Conservation (phyloP, 2,888 invertebrate genomes). For the Sinentomon sp. region DNA sequence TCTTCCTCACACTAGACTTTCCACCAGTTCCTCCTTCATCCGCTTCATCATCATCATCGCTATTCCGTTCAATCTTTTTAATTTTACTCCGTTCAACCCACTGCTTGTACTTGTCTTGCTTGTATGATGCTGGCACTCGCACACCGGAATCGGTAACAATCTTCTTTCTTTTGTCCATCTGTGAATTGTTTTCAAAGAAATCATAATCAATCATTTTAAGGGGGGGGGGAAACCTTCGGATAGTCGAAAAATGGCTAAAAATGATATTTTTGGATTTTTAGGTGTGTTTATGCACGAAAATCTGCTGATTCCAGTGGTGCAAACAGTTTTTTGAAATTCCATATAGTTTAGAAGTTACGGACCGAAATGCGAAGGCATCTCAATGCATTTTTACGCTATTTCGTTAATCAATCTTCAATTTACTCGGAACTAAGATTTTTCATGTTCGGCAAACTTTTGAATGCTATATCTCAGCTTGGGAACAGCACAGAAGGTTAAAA, state of each 20-base stretch:
- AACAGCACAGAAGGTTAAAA: too few relatives aligned
- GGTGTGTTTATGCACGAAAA: too few relatives aligned
- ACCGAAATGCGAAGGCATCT: too few relatives aligned
- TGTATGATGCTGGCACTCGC: conserved; percentile 80
- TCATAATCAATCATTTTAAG: too few relatives aligned
- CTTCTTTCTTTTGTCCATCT: conserved; percentile 34
- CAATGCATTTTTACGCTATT: too few relatives aligned
- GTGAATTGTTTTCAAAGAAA: conserved; percentile 12
- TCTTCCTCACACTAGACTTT: neutral
- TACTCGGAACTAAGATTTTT: too few relatives aligned
- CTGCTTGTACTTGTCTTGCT: conserved; percentile 58
- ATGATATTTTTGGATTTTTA: too few relatives aligned
- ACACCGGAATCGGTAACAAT: conserved; percentile 86
- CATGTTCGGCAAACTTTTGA: too few relatives aligned
- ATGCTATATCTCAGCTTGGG: too few relatives aligned
- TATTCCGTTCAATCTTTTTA: conserved; percentile 20
- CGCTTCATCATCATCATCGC: conserved; percentile 24
- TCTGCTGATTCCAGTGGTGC: neutral
- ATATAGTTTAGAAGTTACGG: neutral
- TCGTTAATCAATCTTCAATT: too few relatives aligned
- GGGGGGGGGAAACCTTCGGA: too few relatives aligned
- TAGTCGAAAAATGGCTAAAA: too few relatives aligned
- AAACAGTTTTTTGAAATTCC: neutral
- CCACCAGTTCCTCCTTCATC: conserved; percentile 11
- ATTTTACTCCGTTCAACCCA: conserved; percentile 54